Evolutionary conservation across 2,113 vertebrate species (phyloP), one percentile per base, ranked within the genome.

Genomic region (Dissostichus mawsoni): DNA sequence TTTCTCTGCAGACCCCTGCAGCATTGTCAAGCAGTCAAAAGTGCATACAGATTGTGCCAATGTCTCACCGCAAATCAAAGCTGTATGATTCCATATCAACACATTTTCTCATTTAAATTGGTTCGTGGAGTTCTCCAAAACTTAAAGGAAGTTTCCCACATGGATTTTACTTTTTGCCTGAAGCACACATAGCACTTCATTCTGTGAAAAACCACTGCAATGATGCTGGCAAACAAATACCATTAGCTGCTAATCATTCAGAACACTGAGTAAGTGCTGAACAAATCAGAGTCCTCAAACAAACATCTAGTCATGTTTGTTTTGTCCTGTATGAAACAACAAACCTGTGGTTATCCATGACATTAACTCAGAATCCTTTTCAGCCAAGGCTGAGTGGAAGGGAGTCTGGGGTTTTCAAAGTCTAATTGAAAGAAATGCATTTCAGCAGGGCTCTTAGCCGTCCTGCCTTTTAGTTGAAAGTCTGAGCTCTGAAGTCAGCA

Each of bases 31-130:
- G 85, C 90, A 88, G 83, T 70, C 81, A 88, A 86, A 87, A 83
- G 87, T 89, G 83, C 78, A 89, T 88, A 87, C 80, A 90, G 85
- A 89, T 79, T 70, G 82, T 84, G 82, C 81, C 83, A 83, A 81
- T 78, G 79, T 92, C 83, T 90, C 65, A 64, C 69, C 66, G 90
- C 78, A 83, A 89, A 89, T 90, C 86, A 89, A 87, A 83, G 69
- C 80, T 84, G 86, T 88, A 87, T 88, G 70, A 76, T 67, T 82
- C 76, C 65, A 64, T 76, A 84, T 85, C 76, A 90, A 88, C 86
- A 77, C 2, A 76, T 82, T 70, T 83, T 83, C 59, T 76, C 64
- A 85, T 78, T 68, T 76, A 70, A 87, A 83, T 81, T 82, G 78
- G 25, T 58, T 79, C 61, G 58, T n/a, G 55, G 71, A 53, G 74